Conservation (phyloP, 2,888 invertebrate genomes). For the Platycheirus rosarum region DNA sequence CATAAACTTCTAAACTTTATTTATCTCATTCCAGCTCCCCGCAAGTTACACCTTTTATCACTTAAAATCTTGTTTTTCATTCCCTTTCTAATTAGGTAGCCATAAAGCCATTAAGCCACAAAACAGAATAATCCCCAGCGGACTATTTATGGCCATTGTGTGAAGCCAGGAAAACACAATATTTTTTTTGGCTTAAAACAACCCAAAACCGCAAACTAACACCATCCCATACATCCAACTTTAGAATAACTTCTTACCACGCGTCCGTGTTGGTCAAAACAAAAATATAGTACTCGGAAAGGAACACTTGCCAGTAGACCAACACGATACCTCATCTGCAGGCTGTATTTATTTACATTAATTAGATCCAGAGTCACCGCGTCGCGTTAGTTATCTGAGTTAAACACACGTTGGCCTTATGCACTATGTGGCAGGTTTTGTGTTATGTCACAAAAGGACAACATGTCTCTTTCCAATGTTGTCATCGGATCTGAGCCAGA, state of each 20-base stretch:
- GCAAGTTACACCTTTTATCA: constrained; percentile 9
- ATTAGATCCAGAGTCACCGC: constrained; percentile 46
- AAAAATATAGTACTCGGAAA: constrained; percentile 13
- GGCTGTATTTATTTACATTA: constrained; percentile 64
- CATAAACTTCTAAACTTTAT: neutral
- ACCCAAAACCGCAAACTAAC: constrained; percentile 6
- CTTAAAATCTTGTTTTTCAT: constrained; percentile 15
- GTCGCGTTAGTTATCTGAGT: constrained; percentile 34
- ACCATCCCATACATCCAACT: neutral
- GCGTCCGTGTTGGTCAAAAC: constrained; percentile 30
- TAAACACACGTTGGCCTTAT: constrained; percentile 31
- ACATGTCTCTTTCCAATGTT: constrained; percentile 7
- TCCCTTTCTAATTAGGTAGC: constrained; percentile 33
- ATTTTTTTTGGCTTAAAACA: constrained; percentile 8
- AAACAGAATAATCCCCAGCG: constrained; percentile 3
- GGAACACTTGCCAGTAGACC: neutral
- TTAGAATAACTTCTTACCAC: constrained; percentile 5
- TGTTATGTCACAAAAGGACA: constrained; percentile 12
- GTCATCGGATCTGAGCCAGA: neutral
- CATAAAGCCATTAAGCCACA: too few species aligned
- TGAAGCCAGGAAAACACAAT: constrained; percentile 1
- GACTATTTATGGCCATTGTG: constrained; percentile 36
- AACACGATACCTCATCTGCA: constrained; percentile 21
- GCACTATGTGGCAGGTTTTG: neutral
- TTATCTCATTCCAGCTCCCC: neutral